A percentile compares a stretch with the other conserved stretches of the same genome.
phyloP scores from a whole-genome alignment of 1,140 invertebrate species.

The Ips nitidus region DNA sequence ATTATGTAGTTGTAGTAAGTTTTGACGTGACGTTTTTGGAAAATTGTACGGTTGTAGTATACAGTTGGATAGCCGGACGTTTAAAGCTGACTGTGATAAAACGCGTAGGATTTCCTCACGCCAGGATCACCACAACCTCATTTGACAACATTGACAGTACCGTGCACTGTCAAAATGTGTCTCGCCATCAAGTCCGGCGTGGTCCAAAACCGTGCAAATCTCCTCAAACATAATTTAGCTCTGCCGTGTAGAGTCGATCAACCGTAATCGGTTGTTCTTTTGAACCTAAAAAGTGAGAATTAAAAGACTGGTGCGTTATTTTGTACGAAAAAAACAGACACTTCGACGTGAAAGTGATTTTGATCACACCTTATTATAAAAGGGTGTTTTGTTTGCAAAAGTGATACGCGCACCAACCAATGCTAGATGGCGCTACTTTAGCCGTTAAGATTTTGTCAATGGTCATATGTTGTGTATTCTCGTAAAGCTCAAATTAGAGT shows the following conservation, averaged over 20 bases:
- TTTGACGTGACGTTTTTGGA: conserved; percentile 4
- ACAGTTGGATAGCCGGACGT: background rate
- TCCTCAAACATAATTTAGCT: background rate
- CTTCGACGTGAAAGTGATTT: conserved; percentile 27
- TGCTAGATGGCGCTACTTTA: no score
- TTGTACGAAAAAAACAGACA: conserved; percentile 14
- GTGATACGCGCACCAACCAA: no score
- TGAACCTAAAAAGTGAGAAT: conserved; percentile 26
- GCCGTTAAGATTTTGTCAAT: no score
- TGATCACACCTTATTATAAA: background rate
- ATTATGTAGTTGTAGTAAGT: conserved; percentile 11
- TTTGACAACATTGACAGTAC: no score
- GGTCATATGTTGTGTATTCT: no score
- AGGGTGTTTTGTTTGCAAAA: no score
- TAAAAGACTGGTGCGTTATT: conserved; percentile 28
- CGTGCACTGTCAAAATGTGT: no score
- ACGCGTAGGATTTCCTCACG: no score
- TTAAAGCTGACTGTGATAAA: conserved; percentile 8
- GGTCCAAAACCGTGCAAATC: no score
- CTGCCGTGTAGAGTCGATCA: conserved; percentile 1
- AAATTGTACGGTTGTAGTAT: background rate
- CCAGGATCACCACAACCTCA: no score
- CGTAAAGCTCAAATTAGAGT: no score
- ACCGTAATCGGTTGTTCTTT: conserved; percentile 11
- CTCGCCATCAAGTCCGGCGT: no score